These are phyloP conservation scores for Psilopsiagon aymara DNA, from an alignment of 2,113 vertebrate genomes.

Conservation along the genomic window DNA sequence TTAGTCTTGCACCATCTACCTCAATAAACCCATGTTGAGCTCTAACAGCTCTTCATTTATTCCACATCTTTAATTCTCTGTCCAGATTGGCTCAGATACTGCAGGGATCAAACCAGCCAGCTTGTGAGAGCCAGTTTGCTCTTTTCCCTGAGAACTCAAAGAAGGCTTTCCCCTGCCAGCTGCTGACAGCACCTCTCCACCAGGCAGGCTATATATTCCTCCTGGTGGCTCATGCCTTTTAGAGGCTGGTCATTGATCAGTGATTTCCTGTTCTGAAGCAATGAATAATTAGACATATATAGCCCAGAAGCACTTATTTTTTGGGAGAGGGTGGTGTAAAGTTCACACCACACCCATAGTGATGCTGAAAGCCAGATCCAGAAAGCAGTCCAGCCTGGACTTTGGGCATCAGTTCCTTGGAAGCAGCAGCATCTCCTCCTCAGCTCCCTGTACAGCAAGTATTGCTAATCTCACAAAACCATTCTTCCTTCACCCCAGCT, in stretches of 20 bases:
- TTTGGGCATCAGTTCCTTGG: not conserved
- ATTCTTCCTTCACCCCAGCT: not conserved
- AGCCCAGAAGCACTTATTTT: not conserved
- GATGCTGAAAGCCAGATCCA: not conserved
- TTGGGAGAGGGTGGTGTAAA: not conserved
- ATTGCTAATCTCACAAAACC: not conserved
- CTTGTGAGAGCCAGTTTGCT: rapidly evolving
- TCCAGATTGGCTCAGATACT: not conserved
- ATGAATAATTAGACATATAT: not conserved
- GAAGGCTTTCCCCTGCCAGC: not conserved
- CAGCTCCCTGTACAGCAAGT: rapidly evolving
- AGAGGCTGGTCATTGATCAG: not conserved
- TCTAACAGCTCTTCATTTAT: not conserved
- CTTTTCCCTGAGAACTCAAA: not conserved
- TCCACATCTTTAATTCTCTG: not conserved
- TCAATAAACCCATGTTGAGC: not conserved
- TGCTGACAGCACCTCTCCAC: not conserved
- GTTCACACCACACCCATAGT: not conserved
- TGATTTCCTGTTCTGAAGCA: not conserved
- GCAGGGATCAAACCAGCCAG: rapidly evolving
- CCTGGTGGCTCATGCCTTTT: not conserved
- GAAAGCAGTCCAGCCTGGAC: not conserved
- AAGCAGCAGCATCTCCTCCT: not conserved
- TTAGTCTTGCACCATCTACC: not conserved
- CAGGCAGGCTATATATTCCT: not conserved